Conservation (phyloP, 2,888 invertebrate species). For the Epinotia bilunana region DNA sequence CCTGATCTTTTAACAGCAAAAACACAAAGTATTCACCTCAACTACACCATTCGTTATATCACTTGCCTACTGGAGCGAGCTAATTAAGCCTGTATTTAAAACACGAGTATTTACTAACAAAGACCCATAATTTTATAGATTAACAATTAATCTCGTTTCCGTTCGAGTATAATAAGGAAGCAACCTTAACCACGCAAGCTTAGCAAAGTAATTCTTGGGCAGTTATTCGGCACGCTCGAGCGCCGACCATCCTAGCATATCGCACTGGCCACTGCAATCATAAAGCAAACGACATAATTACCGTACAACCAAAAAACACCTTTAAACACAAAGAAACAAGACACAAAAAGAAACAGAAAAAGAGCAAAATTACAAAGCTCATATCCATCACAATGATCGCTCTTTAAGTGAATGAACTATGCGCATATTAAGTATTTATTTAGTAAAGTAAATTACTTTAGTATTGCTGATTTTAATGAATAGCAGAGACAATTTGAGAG, state of each 20-base stretch:
- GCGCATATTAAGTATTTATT: constrained; percentile 63
- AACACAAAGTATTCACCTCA: neutral
- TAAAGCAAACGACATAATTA: constrained; percentile 58
- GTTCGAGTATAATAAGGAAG: constrained; percentile 69
- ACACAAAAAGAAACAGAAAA: constrained; percentile 46
- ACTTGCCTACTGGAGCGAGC: constrained; percentile 12
- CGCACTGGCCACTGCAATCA: constrained; percentile 66
- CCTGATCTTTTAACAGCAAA: neutral
- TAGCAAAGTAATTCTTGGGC: constrained; percentile 56
- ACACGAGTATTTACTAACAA: constrained; percentile 8
- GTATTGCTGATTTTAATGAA: constrained; percentile 50
- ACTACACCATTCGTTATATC: neutral
- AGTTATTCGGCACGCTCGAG: constrained; percentile 72
- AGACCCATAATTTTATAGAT: constrained; percentile 40
- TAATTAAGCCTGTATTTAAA: constrained; percentile 29
- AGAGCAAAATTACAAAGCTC: constrained; percentile 49
- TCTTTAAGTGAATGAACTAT: constrained; percentile 78
- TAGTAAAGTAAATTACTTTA: constrained; percentile 61
- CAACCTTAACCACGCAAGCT: constrained; percentile 55
- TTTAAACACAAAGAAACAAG: constrained; percentile 51
- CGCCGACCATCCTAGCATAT: constrained; percentile 77
- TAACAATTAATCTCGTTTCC: constrained; percentile 58
- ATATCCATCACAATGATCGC: constrained; percentile 65
- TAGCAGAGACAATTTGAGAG: constrained; percentile 16
- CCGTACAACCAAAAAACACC: constrained; percentile 50